Base-by-base conservation (phyloP, 2,888 invertebrate genomes). In the Polydrusus cervinus region DNA sequence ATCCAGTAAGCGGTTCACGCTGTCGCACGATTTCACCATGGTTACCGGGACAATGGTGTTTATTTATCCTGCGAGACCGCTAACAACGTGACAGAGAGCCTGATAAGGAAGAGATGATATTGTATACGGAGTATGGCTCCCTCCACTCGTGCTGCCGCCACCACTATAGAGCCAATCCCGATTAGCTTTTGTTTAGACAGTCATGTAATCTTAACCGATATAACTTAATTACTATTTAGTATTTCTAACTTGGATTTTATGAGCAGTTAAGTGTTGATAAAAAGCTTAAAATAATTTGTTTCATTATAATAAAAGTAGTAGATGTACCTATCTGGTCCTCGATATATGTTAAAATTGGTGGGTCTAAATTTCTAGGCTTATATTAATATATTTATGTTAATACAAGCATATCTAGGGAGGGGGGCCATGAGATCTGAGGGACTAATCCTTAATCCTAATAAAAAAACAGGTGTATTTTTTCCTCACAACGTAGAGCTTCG, bases 21-120 rank as follows among this genome's bases (percentile, higher is more conserved):
- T 85, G 86, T 86, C 87, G 86, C 86, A 85, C 85, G 87, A 86
- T 86, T 86, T 87, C 87, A 85, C 87, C 87, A 87, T 87, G 87
- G 87, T 87, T 87, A 87, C 87, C 84, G 83, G 85, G 85, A 87
- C 87, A 87, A 87, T 87, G 87, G 87, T 87, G 87, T 87, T 87
- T 87, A 87, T 87, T 87, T 87, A 87, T 87, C 87, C 87, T 87
- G 85, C 82, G 87, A 87, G 87, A 87, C 86, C 87, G 84, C 87
- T 87, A 87, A 87, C 87, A 87, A 87, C 86, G 87, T 87, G 86
- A 85, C 85, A 85, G 85, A 86, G 85, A 83, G 84, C 83, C 84
- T 84, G 87, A 87, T 87, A 87, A 87, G 87, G 87, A 87, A 85
- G 85, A 86, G 43, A 73, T 30, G 69, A 72, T 49, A 43, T 62